These are phyloP conservation scores for Leptocoma aspasia DNA, from an alignment of 2,113 vertebrate species.

Conservation along the genomic window DNA sequence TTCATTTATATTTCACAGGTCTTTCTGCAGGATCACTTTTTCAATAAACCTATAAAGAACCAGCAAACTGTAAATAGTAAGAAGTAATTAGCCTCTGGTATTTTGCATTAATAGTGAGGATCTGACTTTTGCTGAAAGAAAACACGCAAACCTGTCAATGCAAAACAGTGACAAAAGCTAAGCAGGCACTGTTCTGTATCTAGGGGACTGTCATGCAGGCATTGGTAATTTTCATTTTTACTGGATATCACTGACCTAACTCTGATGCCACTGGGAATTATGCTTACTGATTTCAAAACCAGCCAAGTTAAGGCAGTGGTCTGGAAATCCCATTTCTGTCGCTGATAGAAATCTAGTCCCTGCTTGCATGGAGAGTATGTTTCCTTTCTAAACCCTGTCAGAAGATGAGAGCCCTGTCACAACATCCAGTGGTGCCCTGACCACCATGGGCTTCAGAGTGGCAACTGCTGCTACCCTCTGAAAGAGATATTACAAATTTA, in stretches of 20 bases:
- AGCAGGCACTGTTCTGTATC: neutral
- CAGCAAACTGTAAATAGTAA: neutral
- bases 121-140: neutral
- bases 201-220: neutral
- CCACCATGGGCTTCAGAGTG: neutral
- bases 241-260: neutral
- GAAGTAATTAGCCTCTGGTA: neutral
- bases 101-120: neutral
- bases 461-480: neutral
- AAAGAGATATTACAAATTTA: neutral
- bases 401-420: neutral
- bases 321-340: neutral
- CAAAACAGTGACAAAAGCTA: neutral
- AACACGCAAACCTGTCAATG: neutral
- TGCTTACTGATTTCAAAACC: neutral
- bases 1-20: neutral
- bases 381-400: neutral
- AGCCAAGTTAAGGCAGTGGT: neutral
- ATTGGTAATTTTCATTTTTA: neutral
- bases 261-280: neutral
- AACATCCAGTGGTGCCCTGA: neutral
- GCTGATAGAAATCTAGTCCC: neutral
- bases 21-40: neutral
- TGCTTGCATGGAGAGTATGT: neutral
- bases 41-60: neutral